These are phyloP conservation scores for Umimayanthus chanpuru DNA, from an alignment of 92 coral and sea anemone genomes.

Conservation along the genomic window DNA sequence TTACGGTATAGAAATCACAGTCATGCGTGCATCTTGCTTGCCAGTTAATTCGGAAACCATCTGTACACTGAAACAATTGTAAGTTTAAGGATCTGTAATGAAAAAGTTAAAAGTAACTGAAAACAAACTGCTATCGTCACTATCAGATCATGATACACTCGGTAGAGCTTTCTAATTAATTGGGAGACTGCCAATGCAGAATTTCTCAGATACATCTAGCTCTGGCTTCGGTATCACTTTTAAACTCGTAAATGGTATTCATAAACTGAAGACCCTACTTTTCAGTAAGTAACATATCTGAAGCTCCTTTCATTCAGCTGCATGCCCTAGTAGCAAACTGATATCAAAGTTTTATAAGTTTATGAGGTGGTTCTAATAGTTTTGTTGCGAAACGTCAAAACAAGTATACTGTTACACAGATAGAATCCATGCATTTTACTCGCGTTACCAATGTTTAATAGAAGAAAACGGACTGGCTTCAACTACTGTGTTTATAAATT, in stretches of 20 bases:
- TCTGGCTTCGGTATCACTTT: too few relatives aligned
- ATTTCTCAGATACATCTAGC: too few relatives aligned
- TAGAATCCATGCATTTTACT: neutral
- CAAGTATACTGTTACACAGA: neutral
- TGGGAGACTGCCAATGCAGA: too few relatives aligned
- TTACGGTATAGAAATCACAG: neutral
- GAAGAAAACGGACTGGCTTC: neutral
- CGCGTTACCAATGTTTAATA: neutral
- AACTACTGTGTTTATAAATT: neutral
- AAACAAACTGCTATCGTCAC: too few relatives aligned
- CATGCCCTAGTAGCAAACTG: neutral
- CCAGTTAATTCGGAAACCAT: too few relatives aligned
- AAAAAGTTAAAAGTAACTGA: too few relatives aligned
- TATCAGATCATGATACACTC: too few relatives aligned
- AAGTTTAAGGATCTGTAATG: too few relatives aligned
- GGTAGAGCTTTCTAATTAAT: too few relatives aligned
- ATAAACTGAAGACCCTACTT: neutral
- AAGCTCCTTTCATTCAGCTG: neutral
- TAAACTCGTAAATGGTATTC: neutral
- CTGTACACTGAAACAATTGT: too few relatives aligned
- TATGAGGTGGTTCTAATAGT: neutral
- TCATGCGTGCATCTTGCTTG: neutral
- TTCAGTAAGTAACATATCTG: neutral
- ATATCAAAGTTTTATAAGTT: too few relatives aligned
- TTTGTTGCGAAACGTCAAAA: neutral